These are phyloP conservation scores for Irena cyanogastra DNA, from an alignment of 2,113 vertebrate species.

Conservation along the genomic window DNA sequence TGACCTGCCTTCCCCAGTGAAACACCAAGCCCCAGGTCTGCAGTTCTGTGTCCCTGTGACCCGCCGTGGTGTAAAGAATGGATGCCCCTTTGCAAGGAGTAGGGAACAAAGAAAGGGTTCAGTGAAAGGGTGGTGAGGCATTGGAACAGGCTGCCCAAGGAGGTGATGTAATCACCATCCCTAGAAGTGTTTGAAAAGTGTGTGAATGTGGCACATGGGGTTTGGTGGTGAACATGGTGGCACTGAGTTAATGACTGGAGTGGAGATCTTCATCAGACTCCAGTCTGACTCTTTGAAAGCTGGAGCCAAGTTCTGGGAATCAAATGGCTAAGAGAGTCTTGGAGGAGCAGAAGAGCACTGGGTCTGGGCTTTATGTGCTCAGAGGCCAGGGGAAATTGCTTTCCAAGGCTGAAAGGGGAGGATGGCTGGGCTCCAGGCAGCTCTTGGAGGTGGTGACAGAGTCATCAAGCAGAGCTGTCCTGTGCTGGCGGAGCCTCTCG, in stretches of 20 bases:
- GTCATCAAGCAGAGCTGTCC: constrained; percentile 1
- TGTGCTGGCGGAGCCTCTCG: background rate
- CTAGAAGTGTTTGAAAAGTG: background rate
- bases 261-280: background rate
- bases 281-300: background rate
- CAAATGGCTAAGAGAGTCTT: background rate
- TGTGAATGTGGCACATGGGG: background rate
- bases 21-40: background rate
- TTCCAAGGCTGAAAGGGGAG: constrained; percentile 40
- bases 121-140: background rate
- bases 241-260: background rate
- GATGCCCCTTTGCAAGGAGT: background rate
- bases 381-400: background rate
- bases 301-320: background rate
- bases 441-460: constrained; percentile 56
- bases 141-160: background rate
- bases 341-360: background rate
- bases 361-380: background rate
- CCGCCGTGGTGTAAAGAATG: fast-evolving
- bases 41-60: background rate
- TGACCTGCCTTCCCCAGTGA: fast-evolving
- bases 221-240: background rate
- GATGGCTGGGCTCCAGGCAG: background rate
- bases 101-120: background rate
- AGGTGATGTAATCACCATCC: background rate